Base-by-base conservation (phyloP, 2,113 vertebrate species). In the Gadus chalcogrammus region DNA sequence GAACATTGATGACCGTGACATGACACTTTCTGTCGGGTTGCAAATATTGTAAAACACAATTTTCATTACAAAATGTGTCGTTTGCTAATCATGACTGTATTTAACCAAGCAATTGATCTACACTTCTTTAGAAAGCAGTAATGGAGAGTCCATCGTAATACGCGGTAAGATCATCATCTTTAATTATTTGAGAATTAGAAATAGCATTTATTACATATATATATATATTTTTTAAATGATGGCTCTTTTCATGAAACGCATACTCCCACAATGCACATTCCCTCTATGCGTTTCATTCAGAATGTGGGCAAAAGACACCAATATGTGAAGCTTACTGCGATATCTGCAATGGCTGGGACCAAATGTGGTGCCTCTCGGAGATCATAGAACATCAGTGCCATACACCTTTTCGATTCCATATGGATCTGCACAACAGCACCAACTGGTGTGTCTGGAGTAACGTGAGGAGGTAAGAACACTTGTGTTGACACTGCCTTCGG, bases 371-470 rank as follows among this genome's bases (percentile, higher is more conserved):
- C 76, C 85, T 91, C 18, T 11, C 68, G 13, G 0, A 0, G 0
- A 9, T 90, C 0, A 16, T 86, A 4, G 0, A 17, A 0, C 0
- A 1, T 1, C 0, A 8, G 0, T 91, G 87, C 61, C 13, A 79
- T 20, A 0, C 0, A 0, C 3, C 0, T 0, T 91, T 89, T 60
- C 0, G 62, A 4, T 0, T 1, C 0, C 1, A 1, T 12, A 90
- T 92, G 88, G 1, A 0, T 0, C 67, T 70, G 18, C 55, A 85
- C 3, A 90, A 88, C 72, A 67, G 42, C 73, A 80, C 71, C 0
- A 81, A 90, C 53, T 85, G 86, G 86, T 92, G 91, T 71, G 48
- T 52, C 38, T 91, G 91, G 91, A 58, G 65, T 27, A 87, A 83
- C 2, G 85, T 92, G 53, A 87, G 77, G 22, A 75, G 86, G 91